Conservation (phyloP, 2,113 vertebrate species). For the Bos taurus region DNA sequence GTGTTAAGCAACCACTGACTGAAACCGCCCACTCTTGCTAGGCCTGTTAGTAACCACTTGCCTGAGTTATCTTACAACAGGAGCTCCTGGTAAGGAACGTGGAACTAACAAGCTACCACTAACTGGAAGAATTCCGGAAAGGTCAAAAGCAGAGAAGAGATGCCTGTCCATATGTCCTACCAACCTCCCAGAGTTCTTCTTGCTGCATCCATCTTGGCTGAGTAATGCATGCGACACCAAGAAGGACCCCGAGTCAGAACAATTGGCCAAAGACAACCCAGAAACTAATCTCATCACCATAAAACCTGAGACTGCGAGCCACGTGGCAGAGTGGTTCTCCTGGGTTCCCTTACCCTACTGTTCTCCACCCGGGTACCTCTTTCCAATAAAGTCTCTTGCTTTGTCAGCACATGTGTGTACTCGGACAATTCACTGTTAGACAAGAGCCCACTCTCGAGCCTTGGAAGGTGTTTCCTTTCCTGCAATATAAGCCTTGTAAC, state of each 20-base stretch:
- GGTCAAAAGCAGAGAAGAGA: no score
- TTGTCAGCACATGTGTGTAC: not conserved
- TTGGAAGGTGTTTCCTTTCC: not conserved
- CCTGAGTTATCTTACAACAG: no score
- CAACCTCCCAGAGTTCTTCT: no score
- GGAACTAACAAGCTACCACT: no score
- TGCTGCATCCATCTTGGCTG: no score
- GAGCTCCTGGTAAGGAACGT: no score
- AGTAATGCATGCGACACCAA: no score
- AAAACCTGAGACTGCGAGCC: not conserved
- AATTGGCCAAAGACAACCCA: not conserved
- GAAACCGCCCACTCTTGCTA: no score
- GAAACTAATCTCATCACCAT: not conserved
- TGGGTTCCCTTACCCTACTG: not conserved
- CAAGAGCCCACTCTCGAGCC: not conserved
- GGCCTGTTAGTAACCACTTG: no score
- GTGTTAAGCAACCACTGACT: no score
- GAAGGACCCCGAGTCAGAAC: not conserved
- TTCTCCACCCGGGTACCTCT: not conserved
- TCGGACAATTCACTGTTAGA: not conserved
- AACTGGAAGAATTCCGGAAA: no score
- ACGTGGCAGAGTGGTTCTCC: not conserved
- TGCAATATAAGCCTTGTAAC: not conserved
- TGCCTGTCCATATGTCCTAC: no score
- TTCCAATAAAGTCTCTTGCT: not conserved